A percentile compares a stretch with the other conserved stretches of the same genome.
Conservation (phyloP, 2,888 invertebrate species). For the Crematogaster levior region DNA sequence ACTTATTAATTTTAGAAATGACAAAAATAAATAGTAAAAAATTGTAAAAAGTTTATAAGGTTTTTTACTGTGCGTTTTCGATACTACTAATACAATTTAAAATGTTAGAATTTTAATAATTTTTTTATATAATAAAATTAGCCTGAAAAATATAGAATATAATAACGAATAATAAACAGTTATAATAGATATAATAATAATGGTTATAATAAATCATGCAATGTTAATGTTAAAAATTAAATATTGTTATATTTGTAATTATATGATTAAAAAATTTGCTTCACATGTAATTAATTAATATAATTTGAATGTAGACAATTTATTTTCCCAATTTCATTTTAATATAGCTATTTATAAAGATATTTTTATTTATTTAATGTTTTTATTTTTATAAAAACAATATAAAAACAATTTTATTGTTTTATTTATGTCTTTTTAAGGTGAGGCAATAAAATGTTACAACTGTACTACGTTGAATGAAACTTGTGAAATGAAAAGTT, state of each 20-base stretch:
- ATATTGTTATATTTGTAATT: neutral
- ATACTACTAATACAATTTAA: neutral
- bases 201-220: too few relatives aligned
- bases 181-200: too few relatives aligned
- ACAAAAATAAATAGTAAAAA: too few relatives aligned
- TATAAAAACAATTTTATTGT: too few relatives aligned
- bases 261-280: neutral
- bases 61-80: neutral
- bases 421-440: neutral
- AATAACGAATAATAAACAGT: neutral
- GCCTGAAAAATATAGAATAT: neutral
- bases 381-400: too few relatives aligned
- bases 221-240: neutral
- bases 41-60: neutral
- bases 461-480: too few relatives aligned
- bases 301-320: neutral
- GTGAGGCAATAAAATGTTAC: neutral
- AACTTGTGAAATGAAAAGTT: too few relatives aligned
- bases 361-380: too few relatives aligned
- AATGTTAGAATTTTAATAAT: neutral
- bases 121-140: neutral
- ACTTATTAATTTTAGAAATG: neutral
- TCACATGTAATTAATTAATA: neutral
- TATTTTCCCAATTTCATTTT: neutral
- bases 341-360: too few relatives aligned